Conservation (phyloP, 35 echinoderm and acorn worm genomes). For the Antedon bifida region DNA sequence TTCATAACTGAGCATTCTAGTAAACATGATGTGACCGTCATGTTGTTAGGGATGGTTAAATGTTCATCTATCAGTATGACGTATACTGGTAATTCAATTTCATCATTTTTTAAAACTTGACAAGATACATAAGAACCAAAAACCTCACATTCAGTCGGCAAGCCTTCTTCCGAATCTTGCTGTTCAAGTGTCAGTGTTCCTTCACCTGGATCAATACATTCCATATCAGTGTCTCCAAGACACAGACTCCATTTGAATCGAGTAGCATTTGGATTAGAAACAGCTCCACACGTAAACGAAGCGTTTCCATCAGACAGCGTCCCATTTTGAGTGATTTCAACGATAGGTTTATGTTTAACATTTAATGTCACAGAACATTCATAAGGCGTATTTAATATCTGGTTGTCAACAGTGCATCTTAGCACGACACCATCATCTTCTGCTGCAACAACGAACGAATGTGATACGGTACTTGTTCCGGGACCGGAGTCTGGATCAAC, state of each 20-base stretch:
- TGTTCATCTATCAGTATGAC: background rate
- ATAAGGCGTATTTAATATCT: background rate
- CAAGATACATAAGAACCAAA: background rate
- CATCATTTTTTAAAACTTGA: background rate
- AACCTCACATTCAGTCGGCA: background rate
- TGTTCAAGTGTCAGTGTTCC: background rate
- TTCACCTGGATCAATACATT: background rate
- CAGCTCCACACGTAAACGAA: background rate
- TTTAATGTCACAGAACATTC: background rate
- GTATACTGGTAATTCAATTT: background rate
- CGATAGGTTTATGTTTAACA: background rate
- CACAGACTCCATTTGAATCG: background rate
- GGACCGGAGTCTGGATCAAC: too few species aligned
- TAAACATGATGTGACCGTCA: background rate
- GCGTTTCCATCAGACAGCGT: background rate
- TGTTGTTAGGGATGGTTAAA: background rate
- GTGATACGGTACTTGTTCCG: too few species aligned
- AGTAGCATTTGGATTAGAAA: background rate
- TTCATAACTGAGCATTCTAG: background rate
- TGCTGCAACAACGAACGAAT: background rate
- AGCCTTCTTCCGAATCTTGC: background rate
- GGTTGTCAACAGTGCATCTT: background rate
- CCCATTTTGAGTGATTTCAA: background rate
- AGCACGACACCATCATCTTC: background rate
- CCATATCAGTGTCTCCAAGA: background rate